Conservation (phyloP, 2,113 vertebrate species). For the Galemys pyrenaicus region DNA sequence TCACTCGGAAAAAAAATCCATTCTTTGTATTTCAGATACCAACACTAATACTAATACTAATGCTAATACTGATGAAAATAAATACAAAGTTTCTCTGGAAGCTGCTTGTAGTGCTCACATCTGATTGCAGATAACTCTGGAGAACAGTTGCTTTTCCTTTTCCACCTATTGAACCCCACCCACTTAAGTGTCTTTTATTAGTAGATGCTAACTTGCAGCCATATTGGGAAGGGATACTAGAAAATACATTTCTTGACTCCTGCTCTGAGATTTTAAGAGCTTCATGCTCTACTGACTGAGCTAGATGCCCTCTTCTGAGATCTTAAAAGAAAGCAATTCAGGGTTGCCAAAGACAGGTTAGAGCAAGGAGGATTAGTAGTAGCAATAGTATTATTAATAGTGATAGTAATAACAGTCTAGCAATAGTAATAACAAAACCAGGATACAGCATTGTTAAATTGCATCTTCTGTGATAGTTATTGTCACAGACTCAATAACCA, state of each 20-base stretch:
- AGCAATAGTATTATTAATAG: not conserved
- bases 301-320: not conserved
- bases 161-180: not conserved
- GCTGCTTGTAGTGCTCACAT: not conserved
- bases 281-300: too few species aligned
- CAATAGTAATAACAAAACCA: not conserved
- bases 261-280: not conserved
- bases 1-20: not conserved
- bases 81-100: not conserved
- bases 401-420: not conserved
- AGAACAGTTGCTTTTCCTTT: not conserved
- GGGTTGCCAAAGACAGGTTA: not conserved
- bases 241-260: not conserved
- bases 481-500: not conserved
- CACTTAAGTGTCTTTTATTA: not conserved
- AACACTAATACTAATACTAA: too few species aligned
- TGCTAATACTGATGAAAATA: too few species aligned
- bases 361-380: not conserved
- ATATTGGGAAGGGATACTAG: not conserved
- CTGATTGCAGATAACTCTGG: not conserved
- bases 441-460: not conserved
- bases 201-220: not conserved
- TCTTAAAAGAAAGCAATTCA: not conserved
- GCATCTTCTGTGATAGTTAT: not conserved
- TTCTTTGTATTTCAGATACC: not conserved